These are phyloP conservation scores for Alca torda DNA, from an alignment of 2,797 vertebrate genomes.

Conservation along the genomic window DNA sequence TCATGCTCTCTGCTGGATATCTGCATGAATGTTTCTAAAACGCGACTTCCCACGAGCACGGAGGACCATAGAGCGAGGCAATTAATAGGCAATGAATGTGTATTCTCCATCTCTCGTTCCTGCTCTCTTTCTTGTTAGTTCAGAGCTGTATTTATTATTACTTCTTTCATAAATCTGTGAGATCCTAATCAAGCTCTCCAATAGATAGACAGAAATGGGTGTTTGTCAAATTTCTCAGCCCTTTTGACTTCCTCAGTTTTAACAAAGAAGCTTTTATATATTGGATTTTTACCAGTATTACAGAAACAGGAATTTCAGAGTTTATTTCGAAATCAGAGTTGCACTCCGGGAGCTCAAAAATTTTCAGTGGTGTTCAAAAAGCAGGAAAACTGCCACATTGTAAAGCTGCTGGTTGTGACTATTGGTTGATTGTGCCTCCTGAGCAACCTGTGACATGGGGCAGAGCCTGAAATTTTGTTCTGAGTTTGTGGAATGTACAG, in stretches of 20 bases:
- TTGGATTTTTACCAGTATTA: background rate
- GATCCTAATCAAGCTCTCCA: background rate
- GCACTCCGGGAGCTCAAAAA: background rate
- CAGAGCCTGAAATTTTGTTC: background rate
- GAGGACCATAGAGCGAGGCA: background rate
- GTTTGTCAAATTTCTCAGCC: background rate
- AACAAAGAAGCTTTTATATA: background rate
- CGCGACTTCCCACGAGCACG: background rate
- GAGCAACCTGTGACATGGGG: accelerated
- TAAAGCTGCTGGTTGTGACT: background rate
- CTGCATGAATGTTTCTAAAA: constrained; percentile 21
- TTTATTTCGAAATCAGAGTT: background rate
- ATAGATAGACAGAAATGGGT: background rate
- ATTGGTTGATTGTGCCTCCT: background rate
- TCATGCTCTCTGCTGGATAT: constrained; percentile 21
- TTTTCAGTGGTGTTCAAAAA: background rate
- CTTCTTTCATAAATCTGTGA: background rate
- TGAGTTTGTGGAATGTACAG: background rate
- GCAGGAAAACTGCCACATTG: background rate
- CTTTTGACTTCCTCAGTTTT: background rate
- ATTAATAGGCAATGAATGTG: background rate
- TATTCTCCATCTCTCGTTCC: background rate
- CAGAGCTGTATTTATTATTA: constrained; percentile 13
- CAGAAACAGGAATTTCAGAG: background rate
- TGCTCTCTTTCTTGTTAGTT: background rate